Evolutionary conservation across 2,113 vertebrate genomes (phyloP).

Genomic region (Lepus timidus): DNA sequence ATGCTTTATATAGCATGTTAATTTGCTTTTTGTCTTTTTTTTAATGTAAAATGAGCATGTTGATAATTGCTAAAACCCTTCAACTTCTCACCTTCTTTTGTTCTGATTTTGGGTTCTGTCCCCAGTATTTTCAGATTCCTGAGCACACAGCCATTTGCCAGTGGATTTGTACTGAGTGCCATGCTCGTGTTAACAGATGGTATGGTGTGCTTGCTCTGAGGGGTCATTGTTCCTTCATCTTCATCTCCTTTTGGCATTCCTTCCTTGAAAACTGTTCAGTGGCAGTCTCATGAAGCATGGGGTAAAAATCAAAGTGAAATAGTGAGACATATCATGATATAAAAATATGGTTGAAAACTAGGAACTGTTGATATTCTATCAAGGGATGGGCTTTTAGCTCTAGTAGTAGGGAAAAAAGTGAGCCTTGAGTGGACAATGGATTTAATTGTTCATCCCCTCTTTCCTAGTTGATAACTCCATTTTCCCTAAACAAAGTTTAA

Average conservation of each 20-base stretch:
- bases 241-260: slow-evolving; percentile 73
- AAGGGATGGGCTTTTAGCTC: not conserved
- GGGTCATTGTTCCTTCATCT: slow-evolving; percentile 73
- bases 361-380: slow-evolving; percentile 26
- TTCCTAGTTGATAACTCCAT: slow-evolving; percentile 35
- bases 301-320: slow-evolving; percentile 65
- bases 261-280: slow-evolving; percentile 73
- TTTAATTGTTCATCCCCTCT: not conserved
- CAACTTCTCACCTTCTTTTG: slow-evolving; percentile 52
- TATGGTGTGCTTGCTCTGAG: slow-evolving; percentile 73
- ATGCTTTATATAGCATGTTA: not conserved
- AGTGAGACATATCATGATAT: slow-evolving; percentile 54
- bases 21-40: slow-evolving; percentile 26
- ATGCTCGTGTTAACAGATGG: slow-evolving; percentile 73
- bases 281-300: slow-evolving; percentile 60
- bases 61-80: slow-evolving; percentile 47
- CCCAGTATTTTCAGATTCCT: slow-evolving; percentile 74
- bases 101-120: slow-evolving; percentile 60
- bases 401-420: slow-evolving; percentile 5
- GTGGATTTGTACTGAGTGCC: slow-evolving; percentile 61
- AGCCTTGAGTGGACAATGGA: not conserved
- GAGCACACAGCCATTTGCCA: slow-evolving; percentile 67
- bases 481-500: slow-evolving; percentile 60
- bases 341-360: not conserved
- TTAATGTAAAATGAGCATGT: not conserved